Evolutionary conservation across 1,140 invertebrate species (phyloP), one percentile per base, ranked within the genome.

Genomic region (Eufriesea mexicana): DNA sequence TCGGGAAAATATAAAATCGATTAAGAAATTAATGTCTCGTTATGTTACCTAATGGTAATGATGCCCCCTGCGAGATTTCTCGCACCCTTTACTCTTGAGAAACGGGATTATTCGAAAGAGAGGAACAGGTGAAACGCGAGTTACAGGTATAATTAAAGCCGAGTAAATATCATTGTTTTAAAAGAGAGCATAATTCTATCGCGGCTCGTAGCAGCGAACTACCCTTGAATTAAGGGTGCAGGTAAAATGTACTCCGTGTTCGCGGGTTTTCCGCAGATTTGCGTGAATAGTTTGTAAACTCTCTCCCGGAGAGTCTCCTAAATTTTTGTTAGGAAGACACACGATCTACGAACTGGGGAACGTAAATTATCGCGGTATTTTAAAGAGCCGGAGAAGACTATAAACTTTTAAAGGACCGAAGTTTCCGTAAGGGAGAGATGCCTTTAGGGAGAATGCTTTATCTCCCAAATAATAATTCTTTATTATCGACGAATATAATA

Each of bases 311-410:
- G 14, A 35, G 47, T 59, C 25, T 18, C 25, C 9, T 70, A 79
- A 79, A 79, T 71, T 68, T 68, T 70, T 79, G 47, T 79, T 79
- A 79, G 14, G 23, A 42, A 20, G 25, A 59, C 35, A 71, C 51
- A 71, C 74, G 28, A 68, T 7, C 10, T 12, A 49, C 66, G 54
- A 70, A 45, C 18, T 16, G 28, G 6, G 18, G n/a, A 45, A 14
- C 25, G 14, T 61, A 79, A 71, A 79, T 35, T 51, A 61, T 70
- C n/a, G 45, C 51, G 35, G 16, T 8, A 20, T 9, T 28, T 64
- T 16, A 35, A 64, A 20, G 16, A 35, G 25, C 18, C n/a, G 2
- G 14, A 25, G 35, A 35, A 35, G 2, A 16, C 59, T 16, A 25
- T 28, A 61, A 61, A 47, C 42, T 55, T 67, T 42, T 45, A 28